phyloP scores from a whole-genome alignment of 2,113 vertebrate species.

The Grammomys dolichurus region DNA sequence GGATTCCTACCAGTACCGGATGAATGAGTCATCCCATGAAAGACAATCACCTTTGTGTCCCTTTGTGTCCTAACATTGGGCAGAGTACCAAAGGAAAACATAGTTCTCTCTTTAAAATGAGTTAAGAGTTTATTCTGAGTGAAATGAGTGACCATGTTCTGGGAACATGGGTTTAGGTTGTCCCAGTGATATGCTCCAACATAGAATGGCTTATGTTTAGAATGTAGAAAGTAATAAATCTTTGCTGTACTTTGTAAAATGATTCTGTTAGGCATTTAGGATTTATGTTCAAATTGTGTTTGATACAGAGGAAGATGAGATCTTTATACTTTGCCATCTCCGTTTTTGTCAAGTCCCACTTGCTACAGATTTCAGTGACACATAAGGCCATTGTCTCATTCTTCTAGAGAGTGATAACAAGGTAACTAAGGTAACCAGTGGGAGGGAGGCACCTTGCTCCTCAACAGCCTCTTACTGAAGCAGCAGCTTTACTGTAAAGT shows the following conservation, averaged over 20 bases:
- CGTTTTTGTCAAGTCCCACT: neutral
- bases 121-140: neutral
- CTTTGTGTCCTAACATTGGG: neutral
- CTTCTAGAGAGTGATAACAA: neutral
- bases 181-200: neutral
- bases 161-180: neutral
- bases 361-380: neutral
- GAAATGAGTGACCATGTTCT: neutral
- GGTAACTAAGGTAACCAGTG: neutral
- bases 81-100: neutral
- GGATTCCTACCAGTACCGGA: neutral
- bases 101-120: neutral
- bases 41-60: neutral
- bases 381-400: neutral
- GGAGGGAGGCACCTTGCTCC: neutral
- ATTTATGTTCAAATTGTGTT: neutral
- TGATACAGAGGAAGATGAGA: neutral
- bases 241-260: neutral
- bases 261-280: slow-evolving; percentile 39
- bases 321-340: neutral
- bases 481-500: neutral
- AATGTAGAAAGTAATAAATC: neutral
- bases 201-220: neutral
- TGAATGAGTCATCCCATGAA: neutral
- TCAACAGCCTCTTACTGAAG: neutral